phyloP scores from a whole-genome alignment of 2,797 vertebrate genomes.

The Toxotes lorentzi region DNA sequence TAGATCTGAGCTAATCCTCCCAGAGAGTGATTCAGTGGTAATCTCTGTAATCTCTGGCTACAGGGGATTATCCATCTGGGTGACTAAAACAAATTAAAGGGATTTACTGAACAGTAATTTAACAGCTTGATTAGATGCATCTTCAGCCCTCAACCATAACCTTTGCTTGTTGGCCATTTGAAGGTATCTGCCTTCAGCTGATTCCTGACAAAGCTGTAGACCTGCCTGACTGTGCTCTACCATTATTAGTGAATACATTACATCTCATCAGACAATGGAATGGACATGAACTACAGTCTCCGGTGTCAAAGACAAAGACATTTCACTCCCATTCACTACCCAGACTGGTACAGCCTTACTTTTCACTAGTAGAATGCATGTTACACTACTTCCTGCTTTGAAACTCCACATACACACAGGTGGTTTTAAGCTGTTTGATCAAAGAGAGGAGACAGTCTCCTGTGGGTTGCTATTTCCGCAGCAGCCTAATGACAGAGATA shows the following conservation, averaged over 20 bases:
- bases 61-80: slow-evolving; percentile 79
- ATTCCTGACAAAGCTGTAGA: slow-evolving; percentile 13
- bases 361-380: too few relatives aligned
- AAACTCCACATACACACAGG: too few relatives aligned
- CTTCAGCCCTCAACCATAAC: background rate
- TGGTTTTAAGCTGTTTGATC: too few relatives aligned
- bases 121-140: slow-evolving; percentile 48
- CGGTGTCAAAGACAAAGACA: too few relatives aligned
- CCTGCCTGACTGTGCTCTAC: background rate
- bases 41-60: slow-evolving; percentile 82
- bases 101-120: slow-evolving; percentile 69
- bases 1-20: slow-evolving; percentile 70
- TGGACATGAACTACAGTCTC: too few relatives aligned
- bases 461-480: background rate
- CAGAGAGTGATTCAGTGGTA: slow-evolving; percentile 61
- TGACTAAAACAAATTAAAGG: slow-evolving; percentile 74
- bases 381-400: too few relatives aligned
- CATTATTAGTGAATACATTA: background rate
- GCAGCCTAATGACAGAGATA: too few relatives aligned
- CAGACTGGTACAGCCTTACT: too few relatives aligned
- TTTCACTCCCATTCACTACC: too few relatives aligned
- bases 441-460: background rate
- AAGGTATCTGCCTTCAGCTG: background rate
- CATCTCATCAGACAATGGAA: too few relatives aligned
- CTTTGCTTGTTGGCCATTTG: slow-evolving; percentile 32